Evolutionary conservation across 35 echinoderm and acorn worm species (phyloP), one percentile per base, ranked within the genome.

Genomic region (Chiridota heheva): DNA sequence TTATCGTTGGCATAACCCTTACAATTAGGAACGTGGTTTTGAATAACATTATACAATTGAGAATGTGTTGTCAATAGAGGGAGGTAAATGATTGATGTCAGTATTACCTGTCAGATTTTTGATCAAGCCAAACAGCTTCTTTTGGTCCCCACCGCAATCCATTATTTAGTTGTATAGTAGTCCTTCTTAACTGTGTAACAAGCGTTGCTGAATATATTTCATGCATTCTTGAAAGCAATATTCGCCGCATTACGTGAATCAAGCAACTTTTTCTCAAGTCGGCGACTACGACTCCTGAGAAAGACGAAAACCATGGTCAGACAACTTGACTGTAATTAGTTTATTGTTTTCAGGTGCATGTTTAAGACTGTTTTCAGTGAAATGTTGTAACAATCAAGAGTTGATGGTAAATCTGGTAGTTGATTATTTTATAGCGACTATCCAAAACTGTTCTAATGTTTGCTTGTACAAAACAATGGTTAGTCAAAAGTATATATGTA

Each of bases 1-100:
- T 35, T 69, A 37, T 69, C 65, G 42, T 69, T 39, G 42, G 65
- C 30, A 36, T 69, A 69, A 69, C 26, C 65, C 26, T 69, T 7
- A 69, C 65, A 69, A 15, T 3, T 36, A 38, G 34, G 65, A 36
- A 69, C 34, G 32, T 69, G 65, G 2, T 69, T 69, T 16, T 15
- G 3, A 12, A 69, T 2, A 7, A 69, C 26, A 69, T 32, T 34
- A 39, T 69, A 69, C 7, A 69, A 36, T 35, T 69, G 65, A 4
- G 65, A 69, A 69, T 33, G 36, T 13, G 13, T 69, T 69, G 13
- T 39, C 5, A 69, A 40, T 39, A 39, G 12, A 39, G 2, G 40
- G 12, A 39, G 65, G 65, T 4, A 39, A 33, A 16, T 33, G 65
- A 39, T 69, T 39, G 22, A 69, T 33, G 20, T 17, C 65, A 69